phyloP scores from a whole-genome alignment of 2,797 vertebrate species.

The Enteromius thamalakanensis region DNA sequence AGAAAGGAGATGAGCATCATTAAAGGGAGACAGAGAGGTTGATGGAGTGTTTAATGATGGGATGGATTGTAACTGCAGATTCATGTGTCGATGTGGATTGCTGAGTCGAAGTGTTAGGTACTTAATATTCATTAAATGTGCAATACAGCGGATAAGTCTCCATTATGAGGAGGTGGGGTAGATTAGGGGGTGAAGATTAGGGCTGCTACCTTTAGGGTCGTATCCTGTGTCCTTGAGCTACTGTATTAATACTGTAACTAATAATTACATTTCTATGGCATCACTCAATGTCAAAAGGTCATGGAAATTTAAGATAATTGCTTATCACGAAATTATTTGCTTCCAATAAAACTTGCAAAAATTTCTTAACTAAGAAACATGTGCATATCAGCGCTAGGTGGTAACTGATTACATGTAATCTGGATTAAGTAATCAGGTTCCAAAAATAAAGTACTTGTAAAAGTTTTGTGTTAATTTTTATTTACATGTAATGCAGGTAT shows the following conservation, averaged over 20 bases:
- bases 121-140: constrained; percentile 54
- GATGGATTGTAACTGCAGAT: constrained; percentile 50
- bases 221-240: background rate
- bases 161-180: constrained; percentile 1
- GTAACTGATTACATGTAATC: background rate
- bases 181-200: background rate
- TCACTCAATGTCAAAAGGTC: background rate
- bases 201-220: background rate
- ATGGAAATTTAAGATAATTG: too few species aligned
- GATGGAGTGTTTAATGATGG: constrained; percentile 55
- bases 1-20: constrained; percentile 17
- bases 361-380: too few species aligned
- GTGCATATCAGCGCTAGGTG: background rate
- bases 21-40: constrained; percentile 40
- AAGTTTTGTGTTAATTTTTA: too few species aligned
- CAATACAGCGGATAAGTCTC: background rate
- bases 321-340: background rate
- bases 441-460: background rate
- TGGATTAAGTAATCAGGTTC: background rate
- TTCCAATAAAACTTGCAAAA: background rate
- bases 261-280: background rate
- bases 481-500: too few species aligned
- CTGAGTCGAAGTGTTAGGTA: constrained; percentile 62
- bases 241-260: background rate
- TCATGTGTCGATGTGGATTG: constrained; percentile 58